Conservation (phyloP, 2,888 invertebrate genomes). For the Sminthurinus aureus region DNA sequence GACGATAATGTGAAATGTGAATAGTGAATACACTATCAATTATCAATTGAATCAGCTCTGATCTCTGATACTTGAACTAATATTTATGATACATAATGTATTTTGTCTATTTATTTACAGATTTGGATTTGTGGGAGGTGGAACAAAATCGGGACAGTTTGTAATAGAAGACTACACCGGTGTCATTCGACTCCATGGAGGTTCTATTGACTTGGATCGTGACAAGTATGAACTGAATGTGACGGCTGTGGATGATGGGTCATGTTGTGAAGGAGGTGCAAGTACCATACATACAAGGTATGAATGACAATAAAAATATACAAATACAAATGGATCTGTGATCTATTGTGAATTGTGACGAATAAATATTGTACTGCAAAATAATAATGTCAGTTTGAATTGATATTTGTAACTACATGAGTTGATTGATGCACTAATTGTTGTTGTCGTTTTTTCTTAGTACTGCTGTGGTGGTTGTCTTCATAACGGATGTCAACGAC, state of each 20-base stretch:
- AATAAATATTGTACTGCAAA: not conserved
- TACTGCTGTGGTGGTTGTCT: conserved; percentile 93
- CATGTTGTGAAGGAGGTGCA: conserved; percentile 91
- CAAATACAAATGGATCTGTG: too few species aligned
- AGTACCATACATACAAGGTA: conserved; percentile 79
- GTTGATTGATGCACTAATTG: not conserved
- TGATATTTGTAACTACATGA: too few species aligned
- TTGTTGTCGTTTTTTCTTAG: conserved; percentile 64
- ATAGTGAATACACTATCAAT: not conserved
- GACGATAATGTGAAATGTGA: not conserved
- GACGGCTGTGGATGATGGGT: conserved; percentile 96
- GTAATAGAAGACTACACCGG: conserved; percentile 95
- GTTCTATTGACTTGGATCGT: conserved; percentile 84
- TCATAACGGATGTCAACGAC: conserved; percentile 96
- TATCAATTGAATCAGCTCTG: too few species aligned
- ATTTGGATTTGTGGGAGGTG: conserved; percentile 78
- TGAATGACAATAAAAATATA: not conserved
- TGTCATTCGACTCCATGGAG: conserved; percentile 87
- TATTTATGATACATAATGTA: not conserved
- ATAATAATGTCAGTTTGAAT: not conserved
- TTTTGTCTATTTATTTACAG: conserved; percentile 55
- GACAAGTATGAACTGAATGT: conserved; percentile 97
- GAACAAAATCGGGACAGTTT: conserved; percentile 86
- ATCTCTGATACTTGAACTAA: not conserved
- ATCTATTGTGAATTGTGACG: too few species aligned